A percentile compares a stretch with the other conserved stretches of the same genome.
Evolutionary conservation across 2,113 vertebrate genomes (phyloP).

Genomic region (Chaetops frenatus): DNA sequence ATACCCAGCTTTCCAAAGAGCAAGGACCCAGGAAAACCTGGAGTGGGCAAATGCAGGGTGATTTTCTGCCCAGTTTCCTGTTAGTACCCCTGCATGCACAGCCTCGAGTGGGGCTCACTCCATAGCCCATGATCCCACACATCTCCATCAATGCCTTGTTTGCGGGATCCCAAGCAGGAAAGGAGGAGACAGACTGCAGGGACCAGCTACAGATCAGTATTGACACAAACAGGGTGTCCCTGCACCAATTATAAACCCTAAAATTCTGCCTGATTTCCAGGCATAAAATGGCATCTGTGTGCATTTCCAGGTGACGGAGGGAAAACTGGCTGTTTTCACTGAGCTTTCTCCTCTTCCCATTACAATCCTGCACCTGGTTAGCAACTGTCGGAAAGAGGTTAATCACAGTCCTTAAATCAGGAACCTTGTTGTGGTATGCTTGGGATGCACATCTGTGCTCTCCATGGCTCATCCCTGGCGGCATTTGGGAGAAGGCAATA

Average conservation of each 20-base stretch:
- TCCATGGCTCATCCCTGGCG: neutral
- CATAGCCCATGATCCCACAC: neutral
- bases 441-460: constrained; percentile 48
- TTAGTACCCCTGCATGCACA: neutral
- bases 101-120: neutral
- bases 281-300: constrained; percentile 44
- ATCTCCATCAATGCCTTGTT: rapidly evolving
- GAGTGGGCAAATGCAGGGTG: neutral
- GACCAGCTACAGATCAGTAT: neutral
- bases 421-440: constrained; percentile 17
- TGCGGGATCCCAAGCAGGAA: neutral
- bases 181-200: neutral
- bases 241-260: neutral
- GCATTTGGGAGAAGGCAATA: neutral
- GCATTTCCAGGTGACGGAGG: constrained; percentile 31
- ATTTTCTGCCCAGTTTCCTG: neutral
- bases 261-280: neutral
- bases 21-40: neutral
- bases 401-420: constrained; percentile 64
- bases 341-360: neutral
- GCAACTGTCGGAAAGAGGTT: constrained; percentile 53
- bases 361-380: constrained; percentile 45
- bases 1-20: neutral
- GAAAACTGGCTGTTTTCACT: constrained; percentile 8
- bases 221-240: neutral